Conservation (phyloP, 2,888 invertebrate genomes). For the Chrysolina haemoptera region DNA sequence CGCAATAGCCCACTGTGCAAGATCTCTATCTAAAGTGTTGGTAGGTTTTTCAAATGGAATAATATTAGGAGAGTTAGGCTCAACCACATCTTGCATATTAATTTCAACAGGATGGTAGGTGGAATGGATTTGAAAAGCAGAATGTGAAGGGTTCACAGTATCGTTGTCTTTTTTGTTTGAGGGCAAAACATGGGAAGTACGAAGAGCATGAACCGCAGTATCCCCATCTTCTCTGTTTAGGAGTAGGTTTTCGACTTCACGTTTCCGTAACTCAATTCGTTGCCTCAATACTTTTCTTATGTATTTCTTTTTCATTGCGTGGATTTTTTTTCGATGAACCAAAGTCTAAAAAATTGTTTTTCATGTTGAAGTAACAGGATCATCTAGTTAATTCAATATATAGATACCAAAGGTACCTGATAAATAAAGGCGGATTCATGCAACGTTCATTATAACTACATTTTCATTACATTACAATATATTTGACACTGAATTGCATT, state of each 20-base stretch:
- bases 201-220: neutral
- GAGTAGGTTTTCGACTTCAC: neutral
- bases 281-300: neutral
- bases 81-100: neutral
- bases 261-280: neutral
- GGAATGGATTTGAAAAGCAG: neutral
- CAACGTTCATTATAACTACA: too few relatives aligned
- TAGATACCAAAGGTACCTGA: neutral
- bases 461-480: too few relatives aligned
- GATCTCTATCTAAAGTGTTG: neutral
- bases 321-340: neutral
- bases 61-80: neutral
- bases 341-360: neutral
- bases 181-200: neutral
- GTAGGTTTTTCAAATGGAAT: constrained; percentile 5
- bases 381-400: neutral
- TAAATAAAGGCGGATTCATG: neutral
- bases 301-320: neutral
- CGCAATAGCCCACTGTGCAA: constrained; percentile 1
- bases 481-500: too few relatives aligned
- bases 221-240: neutral
- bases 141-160: neutral
- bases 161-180: neutral
- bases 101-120: neutral
- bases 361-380: neutral